Evolutionary conservation across 2,113 vertebrate species (phyloP), one percentile per base, ranked within the genome.

Genomic region (Chunga burmeisteri): DNA sequence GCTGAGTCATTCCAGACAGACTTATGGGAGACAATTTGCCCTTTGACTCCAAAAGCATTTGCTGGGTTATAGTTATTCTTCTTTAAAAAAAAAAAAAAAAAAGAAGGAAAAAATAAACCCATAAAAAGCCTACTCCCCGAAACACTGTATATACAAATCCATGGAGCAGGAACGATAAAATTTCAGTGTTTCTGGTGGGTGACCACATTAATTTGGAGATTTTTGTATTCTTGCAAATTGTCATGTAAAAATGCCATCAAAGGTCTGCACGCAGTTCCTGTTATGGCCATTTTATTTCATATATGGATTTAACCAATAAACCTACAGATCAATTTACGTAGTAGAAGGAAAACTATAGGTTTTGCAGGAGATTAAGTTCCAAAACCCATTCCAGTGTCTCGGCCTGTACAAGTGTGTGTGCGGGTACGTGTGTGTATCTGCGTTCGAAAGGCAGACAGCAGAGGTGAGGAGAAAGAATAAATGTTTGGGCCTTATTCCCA

Each of bases 1-100:
- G 82, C 92, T 93, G 82, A 94, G 92, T 92, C 93, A 93, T 81
- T 93, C n/a, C 21, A 70, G 79, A 66, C 55, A 29, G 55, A 26
- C 74, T 80, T 46, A 40, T 44, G 62, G 42, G 68, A 90, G 16
- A 59, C 6, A 7, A 70, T 86, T 96, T 95, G 38, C 50, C n/a
- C 30, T 92, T 72, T 61, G 42, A 46, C 12, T 66, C 78, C 62
- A 85, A 62, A 81, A 72, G 4, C 11, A 63, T 85, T 90, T 81
- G 25, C 61, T 85, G 74, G 46, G 49, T 65, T 88, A 16, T 56
- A 83, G 78, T 67, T 77, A 42, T n/a, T 50, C 13, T 86, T 59
- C 47, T 63, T 44, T 25, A 38, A 40, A 68, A 78, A 40, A 29
- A 52, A 75, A 56, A 5, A 4, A 27, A 36, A 17, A 18, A 9